Evolutionary conservation across 2,888 invertebrate species (phyloP).

Genomic region (Liposcelis brunnea): DNA sequence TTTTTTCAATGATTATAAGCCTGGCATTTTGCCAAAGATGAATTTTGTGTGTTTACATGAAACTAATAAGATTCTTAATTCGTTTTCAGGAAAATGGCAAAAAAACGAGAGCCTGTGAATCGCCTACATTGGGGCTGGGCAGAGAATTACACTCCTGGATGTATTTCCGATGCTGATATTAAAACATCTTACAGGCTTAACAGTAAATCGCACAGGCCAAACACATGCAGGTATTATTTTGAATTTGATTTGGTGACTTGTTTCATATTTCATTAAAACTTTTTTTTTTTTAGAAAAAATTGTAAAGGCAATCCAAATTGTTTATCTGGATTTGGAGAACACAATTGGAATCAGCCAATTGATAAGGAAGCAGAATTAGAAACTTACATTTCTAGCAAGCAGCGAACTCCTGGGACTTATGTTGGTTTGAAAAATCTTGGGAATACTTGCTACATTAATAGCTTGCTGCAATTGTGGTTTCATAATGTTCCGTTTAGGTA

Average conservation of each 20-base stretch:
- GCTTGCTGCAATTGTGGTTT: constrained; percentile 43
- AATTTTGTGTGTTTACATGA: too few species aligned
- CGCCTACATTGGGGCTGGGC: neutral
- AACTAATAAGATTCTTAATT: too few species aligned
- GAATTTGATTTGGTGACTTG: neutral
- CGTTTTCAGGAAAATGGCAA: too few species aligned
- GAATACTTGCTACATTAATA: constrained; percentile 47
- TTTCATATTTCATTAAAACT: neutral
- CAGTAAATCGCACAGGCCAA: neutral
- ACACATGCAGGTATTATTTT: neutral
- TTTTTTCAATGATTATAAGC: too few species aligned
- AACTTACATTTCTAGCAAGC: constrained; percentile 22
- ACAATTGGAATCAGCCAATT: constrained; percentile 33
- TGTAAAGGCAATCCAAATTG: constrained; percentile 41
- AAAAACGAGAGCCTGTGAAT: too few species aligned
- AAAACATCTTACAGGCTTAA: neutral
- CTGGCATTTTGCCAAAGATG: too few species aligned
- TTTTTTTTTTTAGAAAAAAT: constrained; percentile 30
- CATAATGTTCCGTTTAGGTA: constrained; percentile 38
- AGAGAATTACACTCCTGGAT: neutral
- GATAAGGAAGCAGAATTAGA: constrained; percentile 23
- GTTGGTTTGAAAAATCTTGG: constrained; percentile 44
- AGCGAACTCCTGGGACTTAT: constrained; percentile 30
- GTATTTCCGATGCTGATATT: neutral
- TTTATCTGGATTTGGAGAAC: constrained; percentile 37